phyloP scores from a whole-genome alignment of 1,140 invertebrate genomes.

The Formica exsecta region DNA sequence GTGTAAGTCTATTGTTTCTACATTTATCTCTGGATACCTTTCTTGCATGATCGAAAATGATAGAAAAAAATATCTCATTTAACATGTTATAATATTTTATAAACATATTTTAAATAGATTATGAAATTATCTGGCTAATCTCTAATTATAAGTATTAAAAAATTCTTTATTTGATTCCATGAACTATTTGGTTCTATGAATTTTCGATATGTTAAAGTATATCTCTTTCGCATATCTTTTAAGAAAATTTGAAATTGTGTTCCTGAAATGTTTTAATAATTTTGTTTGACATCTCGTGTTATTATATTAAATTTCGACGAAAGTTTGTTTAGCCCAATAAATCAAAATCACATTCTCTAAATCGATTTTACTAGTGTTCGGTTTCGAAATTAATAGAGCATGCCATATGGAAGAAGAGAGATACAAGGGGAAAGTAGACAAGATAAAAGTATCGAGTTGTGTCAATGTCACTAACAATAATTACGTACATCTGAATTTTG shows the following conservation, averaged over 20 bases:
- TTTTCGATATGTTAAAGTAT: neutral
- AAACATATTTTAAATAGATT: neutral
- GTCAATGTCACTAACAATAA: neutral
- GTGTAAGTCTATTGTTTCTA: neutral
- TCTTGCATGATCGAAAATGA: neutral
- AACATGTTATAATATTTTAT: neutral
- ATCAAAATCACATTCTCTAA: constrained; percentile 9
- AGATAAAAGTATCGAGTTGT: neutral
- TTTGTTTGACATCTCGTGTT: neutral
- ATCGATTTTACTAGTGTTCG: neutral
- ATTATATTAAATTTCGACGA: neutral
- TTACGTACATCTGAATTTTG: constrained; percentile 1
- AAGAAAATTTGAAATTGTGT: neutral
- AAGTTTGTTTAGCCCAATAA: constrained; percentile 3
- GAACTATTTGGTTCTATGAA: neutral
- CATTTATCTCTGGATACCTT: neutral
- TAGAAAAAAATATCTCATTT: neutral
- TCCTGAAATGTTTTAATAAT: neutral
- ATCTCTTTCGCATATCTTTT: neutral
- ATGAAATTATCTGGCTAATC: too few species aligned
- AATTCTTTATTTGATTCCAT: neutral
- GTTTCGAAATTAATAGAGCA: constrained; percentile 46
- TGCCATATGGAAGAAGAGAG: constrained; percentile 15
- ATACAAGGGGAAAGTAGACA: constrained; percentile 16
- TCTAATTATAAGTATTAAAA: neutral